Conservation (phyloP, 92 coral and sea anemone genomes). For the Plumapathes pennacea region DNA sequence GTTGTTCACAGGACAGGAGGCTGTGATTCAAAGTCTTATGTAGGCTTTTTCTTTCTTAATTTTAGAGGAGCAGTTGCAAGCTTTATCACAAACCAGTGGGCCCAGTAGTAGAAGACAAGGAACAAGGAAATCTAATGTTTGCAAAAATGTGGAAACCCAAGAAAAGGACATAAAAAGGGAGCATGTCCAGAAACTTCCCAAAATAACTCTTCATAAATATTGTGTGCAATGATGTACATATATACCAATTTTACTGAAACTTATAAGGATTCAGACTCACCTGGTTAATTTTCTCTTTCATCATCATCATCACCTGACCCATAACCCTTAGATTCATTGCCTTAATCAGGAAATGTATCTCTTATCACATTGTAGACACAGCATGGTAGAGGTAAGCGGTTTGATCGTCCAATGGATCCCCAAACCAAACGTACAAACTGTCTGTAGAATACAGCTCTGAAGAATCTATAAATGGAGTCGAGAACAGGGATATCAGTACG, state of each 20-base stretch:
- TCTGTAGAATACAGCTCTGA: constrained; percentile 33
- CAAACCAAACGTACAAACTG: constrained; percentile 43
- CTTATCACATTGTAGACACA: constrained; percentile 26
- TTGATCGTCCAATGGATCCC: constrained; percentile 22
- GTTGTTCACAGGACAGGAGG: no score
- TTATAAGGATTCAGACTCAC: no score
- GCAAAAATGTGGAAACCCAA: not conserved
- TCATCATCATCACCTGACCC: constrained; percentile 7
- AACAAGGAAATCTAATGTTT: not conserved
- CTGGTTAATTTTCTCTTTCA: no score
- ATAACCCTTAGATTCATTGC: constrained; percentile 12
- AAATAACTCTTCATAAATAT: no score
- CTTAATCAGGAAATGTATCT: constrained; percentile 9
- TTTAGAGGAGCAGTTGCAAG: no score
- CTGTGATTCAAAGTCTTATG: no score
- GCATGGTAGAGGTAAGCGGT: constrained; percentile 40
- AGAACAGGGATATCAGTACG: no score
- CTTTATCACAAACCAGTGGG: no score
- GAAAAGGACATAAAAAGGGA: constrained; percentile 6
- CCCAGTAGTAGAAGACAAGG: not conserved
- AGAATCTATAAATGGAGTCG: constrained; percentile 20
- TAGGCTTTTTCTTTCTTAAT: no score
- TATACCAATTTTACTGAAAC: no score
- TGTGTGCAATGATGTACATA: no score
- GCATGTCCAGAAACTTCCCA: no score